Percentiles rank a stretch among this genome's conserved stretches.
These are phyloP conservation scores for Brachyalestes nurse DNA, from an alignment of 2,797 vertebrate genomes.

Conservation along the genomic window DNA sequence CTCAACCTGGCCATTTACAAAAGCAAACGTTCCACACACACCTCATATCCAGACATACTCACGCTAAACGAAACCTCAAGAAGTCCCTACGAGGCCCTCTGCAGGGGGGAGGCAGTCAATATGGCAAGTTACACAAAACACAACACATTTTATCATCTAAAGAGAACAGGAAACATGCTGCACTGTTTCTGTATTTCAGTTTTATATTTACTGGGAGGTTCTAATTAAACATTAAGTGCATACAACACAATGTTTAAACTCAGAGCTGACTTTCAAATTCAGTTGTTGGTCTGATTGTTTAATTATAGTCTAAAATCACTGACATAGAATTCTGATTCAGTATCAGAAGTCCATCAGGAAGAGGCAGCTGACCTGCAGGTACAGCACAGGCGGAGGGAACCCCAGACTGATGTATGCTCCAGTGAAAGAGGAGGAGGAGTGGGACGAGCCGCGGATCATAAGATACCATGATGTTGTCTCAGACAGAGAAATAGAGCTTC, in stretches of 20 bases:
- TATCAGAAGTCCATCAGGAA: conserved; percentile 21
- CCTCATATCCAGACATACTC: conserved; percentile 22
- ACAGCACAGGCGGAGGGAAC: conserved; percentile 77
- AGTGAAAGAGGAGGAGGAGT: conserved; percentile 83
- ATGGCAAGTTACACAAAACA: conserved; percentile 9
- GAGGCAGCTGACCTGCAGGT: conserved; percentile 81
- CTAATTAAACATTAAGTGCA: too few relatives aligned
- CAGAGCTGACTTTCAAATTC: too few relatives aligned
- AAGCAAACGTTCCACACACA: neutral
- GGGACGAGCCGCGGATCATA: conserved; percentile 84
- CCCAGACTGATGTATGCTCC: conserved; percentile 79
- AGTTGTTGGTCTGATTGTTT: too few relatives aligned
- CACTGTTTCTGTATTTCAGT: too few relatives aligned
- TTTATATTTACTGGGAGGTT: too few relatives aligned
- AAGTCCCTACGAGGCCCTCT: conserved; percentile 13
- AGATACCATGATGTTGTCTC: conserved; percentile 82
- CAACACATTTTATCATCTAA: too few relatives aligned
- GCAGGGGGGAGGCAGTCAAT: conserved; percentile 30
- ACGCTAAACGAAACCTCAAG: neutral
- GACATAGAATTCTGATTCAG: too few relatives aligned
- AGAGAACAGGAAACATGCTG: too few relatives aligned
- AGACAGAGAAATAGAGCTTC: conserved; percentile 80
- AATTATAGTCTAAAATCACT: too few relatives aligned
- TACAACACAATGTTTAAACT: too few relatives aligned
- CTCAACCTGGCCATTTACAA: neutral